phyloP scores from a whole-genome alignment of 2,113 vertebrate species.

The Silurus glanis region DNA sequence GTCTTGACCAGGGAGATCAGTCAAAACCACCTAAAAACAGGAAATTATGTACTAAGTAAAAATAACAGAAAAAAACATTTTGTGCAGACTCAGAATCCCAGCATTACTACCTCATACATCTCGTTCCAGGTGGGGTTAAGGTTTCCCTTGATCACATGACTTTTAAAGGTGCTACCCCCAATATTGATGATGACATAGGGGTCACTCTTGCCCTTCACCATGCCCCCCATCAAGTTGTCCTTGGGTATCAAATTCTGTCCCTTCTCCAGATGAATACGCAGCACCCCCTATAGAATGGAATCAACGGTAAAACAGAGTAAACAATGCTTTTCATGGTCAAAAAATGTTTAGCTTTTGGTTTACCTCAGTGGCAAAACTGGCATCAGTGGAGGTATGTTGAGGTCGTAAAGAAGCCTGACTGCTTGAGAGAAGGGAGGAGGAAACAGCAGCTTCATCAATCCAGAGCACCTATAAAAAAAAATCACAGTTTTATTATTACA shows the following conservation, averaged over 20 bases:
- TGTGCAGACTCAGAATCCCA: background rate
- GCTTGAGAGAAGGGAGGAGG: slow-evolving; percentile 55
- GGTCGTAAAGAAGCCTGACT: slow-evolving; percentile 57
- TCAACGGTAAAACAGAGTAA: background rate
- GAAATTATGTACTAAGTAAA: background rate
- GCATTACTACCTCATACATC: slow-evolving; percentile 82
- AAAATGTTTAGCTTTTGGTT: background rate
- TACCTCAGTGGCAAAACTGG: slow-evolving; percentile 84
- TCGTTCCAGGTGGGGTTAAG: slow-evolving; percentile 91
- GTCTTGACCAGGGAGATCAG: slow-evolving; percentile 83
- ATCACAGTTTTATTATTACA: too few relatives aligned
- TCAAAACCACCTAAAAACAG: slow-evolving; percentile 78
- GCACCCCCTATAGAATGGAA: slow-evolving; percentile 73
- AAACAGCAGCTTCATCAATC: slow-evolving; percentile 72
- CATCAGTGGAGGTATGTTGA: slow-evolving; percentile 70
- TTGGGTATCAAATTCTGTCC: slow-evolving; percentile 87
- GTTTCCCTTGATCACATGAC: slow-evolving; percentile 77
- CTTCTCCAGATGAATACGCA: slow-evolving; percentile 85
- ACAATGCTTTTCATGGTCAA: background rate
- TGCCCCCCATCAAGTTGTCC: slow-evolving; percentile 83
- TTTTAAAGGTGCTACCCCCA: slow-evolving; percentile 81
- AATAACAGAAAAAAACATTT: background rate
- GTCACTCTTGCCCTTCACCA: slow-evolving; percentile 90
- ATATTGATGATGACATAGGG: slow-evolving; percentile 82
- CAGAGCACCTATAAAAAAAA: slow-evolving; percentile 74